Base-by-base conservation (phyloP, 37 sponge, comb jelly and placozoan genomes). In the Halichondria panicea region DNA sequence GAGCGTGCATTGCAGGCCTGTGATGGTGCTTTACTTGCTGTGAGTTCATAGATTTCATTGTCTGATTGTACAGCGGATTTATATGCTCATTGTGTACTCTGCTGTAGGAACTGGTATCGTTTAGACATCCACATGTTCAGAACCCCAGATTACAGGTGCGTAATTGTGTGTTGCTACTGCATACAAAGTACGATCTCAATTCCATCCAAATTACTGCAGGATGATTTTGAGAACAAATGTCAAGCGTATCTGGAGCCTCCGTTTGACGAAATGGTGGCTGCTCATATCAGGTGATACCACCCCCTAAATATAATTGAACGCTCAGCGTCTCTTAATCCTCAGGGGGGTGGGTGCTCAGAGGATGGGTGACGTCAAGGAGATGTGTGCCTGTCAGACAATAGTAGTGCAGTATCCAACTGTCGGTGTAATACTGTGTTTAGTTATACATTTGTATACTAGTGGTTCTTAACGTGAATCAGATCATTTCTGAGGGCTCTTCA, bases 261-360 rank as follows among this genome's bases (percentile, higher is more conserved):
- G 21, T 85, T 55, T 19, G 93, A 85, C 67, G 93, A 93, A 30
- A 75, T 93, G 39, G 74, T 89, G 27, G 91, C 93, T 38, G 93
- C 89, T 8, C 93, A 93, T 33, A 50, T 93, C 18, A 76, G 71
- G 89, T 91, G 71, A 9, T 56, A 22, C 39, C 43, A 19, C 38
- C 5, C 11, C 18, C 4, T 4, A 34, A 48, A 15, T 18, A 48
- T 48, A 11, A 15, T 18, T 48, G 52, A 48, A 15, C 52, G 52
- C 15, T 11, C 15, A 48, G 11, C 52, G 52, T 48, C 11, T 48
- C 2, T 45, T 43, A 50, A 31, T 41, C 8, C 39, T 2, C 68
- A 89, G 91, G 34, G 75, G 72, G 48, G 58, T 60, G 19, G 60
- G 46, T 40, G 88, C 77, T 35, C 59, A 69, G 4, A 41, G 13